phyloP scores from a whole-genome alignment of 2,888 invertebrate species.

The Tiphia femorata region DNA sequence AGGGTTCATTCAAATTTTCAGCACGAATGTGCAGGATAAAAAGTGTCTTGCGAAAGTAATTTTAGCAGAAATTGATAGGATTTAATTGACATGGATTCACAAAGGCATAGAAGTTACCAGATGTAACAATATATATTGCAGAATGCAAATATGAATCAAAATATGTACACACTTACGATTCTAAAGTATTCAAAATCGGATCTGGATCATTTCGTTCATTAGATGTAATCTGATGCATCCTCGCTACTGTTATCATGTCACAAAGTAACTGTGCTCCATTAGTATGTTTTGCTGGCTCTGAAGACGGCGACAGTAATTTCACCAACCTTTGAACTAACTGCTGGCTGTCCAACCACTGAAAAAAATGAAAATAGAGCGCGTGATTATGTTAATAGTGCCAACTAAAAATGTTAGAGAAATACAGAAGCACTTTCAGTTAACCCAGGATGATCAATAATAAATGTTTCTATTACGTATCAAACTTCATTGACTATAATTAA shows the following conservation, averaged over 20 bases:
- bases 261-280: constrained; percentile 91
- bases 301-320: constrained; percentile 75
- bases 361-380: constrained; percentile 28
- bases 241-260: constrained; percentile 82
- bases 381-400: too few relatives aligned
- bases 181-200: constrained; percentile 80
- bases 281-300: constrained; percentile 82
- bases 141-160: background rate
- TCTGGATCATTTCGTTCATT: constrained; percentile 77
- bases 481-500: background rate
- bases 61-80: constrained; percentile 4
- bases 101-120: background rate
- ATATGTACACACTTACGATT: constrained; percentile 74
- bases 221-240: constrained; percentile 73
- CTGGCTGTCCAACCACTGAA: constrained; percentile 92
- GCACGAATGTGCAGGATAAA: background rate
- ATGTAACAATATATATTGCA: constrained; percentile 12
- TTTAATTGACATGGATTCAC: background rate
- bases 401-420: too few relatives aligned
- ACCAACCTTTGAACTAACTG: constrained; percentile 86
- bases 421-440: too few relatives aligned
- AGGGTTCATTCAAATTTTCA: background rate
- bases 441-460: background rate
- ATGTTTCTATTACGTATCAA: background rate
- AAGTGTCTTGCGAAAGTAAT: background rate